These are phyloP conservation scores for Nasonia longicornis DNA, from an alignment of 1,140 invertebrate species.

Conservation along the genomic window DNA sequence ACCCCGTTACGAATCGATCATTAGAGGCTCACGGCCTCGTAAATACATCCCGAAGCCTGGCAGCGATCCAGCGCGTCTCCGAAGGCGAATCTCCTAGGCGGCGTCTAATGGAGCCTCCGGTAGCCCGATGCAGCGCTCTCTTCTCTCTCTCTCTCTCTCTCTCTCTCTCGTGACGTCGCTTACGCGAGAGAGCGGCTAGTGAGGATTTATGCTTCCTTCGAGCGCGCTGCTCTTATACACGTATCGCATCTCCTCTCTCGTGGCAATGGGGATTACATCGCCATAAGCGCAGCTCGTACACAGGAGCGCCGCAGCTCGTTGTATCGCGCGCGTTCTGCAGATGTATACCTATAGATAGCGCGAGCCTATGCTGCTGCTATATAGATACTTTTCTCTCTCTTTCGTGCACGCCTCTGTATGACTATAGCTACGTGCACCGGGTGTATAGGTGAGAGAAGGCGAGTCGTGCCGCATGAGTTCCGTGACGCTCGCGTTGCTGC, in stretches of 20 bases:
- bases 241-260: constrained; percentile 51
- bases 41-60: constrained; percentile 23
- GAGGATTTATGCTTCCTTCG: constrained; percentile 64
- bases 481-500: constrained; percentile 60
- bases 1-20: constrained; percentile 45
- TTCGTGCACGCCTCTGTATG: too few species aligned
- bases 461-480: constrained; percentile 65
- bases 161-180: constrained; percentile 55
- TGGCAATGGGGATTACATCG: constrained; percentile 60
- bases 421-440: too few species aligned
- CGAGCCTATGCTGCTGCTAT: too few species aligned
- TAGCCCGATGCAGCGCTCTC: not conserved
- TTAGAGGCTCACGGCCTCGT: constrained; percentile 30
- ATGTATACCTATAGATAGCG: constrained; percentile 44
- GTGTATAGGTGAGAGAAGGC: constrained; percentile 45
- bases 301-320: constrained; percentile 55
- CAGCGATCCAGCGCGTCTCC: not conserved
- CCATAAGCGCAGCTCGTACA: constrained; percentile 43
- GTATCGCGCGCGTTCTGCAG: constrained; percentile 65
- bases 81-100: constrained; percentile 14
- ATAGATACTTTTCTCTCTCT: constrained; percentile 51
- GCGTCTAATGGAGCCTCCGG: constrained; percentile 54
- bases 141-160: not conserved
- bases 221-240: constrained; percentile 61
- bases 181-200: constrained; percentile 56